Percentiles rank a stretch among this genome's conserved stretches.
Conservation (phyloP, 23 tunicate genomes). For the Styela plicata region DNA sequence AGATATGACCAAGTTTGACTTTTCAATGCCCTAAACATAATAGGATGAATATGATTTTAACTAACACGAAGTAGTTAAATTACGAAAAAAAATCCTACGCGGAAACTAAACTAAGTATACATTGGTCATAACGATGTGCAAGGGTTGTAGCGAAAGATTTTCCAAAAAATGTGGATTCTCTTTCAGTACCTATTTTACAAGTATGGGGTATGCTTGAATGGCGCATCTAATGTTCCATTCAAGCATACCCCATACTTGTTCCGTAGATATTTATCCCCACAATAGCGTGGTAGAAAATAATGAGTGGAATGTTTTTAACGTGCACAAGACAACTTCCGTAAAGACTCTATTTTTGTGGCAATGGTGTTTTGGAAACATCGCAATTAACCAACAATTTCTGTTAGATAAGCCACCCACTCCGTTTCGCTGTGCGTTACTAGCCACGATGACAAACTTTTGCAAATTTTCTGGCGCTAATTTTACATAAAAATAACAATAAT, state of each 20-base stretch:
- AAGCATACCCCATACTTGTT: too few relatives aligned
- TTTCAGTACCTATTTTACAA: too few relatives aligned
- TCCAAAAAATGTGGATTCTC: too few relatives aligned
- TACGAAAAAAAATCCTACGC: not conserved
- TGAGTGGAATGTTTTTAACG: not conserved
- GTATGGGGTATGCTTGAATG: too few relatives aligned
- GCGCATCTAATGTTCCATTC: too few relatives aligned
- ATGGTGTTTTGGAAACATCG: constrained; percentile 19
- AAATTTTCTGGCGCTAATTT: not conserved
- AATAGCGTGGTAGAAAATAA: not conserved
- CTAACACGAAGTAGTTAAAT: too few relatives aligned
- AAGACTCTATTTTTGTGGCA: constrained; percentile 9
- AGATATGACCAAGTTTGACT: too few relatives aligned
- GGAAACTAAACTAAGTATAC: not conserved
- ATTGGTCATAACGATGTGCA: not conserved
- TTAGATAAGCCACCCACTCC: not conserved
- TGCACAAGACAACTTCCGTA: constrained; percentile 5
- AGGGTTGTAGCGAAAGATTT: not conserved
- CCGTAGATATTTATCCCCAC: too few relatives aligned
- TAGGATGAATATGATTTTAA: too few relatives aligned
- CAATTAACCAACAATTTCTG: constrained; percentile 1
- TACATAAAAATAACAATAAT: not conserved
- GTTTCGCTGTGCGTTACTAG: not conserved
- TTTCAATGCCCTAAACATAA: too few relatives aligned
- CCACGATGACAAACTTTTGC: not conserved